These are phyloP conservation scores for sheep (Ovis aries) DNA, from an alignment of 2,113 vertebrate species.

Conservation along the genomic window ARS-UI_Ramb_v3.0 NC_056054.1:175375001-175375500, in stretches of 20 bases:
- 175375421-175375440: neutral
- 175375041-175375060: conserved; percentile 53
- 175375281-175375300: conserved; percentile 44
- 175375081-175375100: conserved; percentile 41
- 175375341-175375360: conserved; percentile 55
- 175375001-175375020: conserved; percentile 49
- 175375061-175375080: conserved; percentile 51
- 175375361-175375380: conserved; percentile 45
- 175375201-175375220: conserved; percentile 50
- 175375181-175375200: conserved; percentile 11
- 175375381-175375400: conserved; percentile 28
- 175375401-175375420: conserved; percentile 28
- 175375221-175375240: conserved; percentile 38
- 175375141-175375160: conserved; percentile 55
- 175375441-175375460: conserved; percentile 34
- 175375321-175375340: conserved; percentile 42
- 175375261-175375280: conserved; percentile 12
- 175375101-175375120: conserved; percentile 58
- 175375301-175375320: conserved; percentile 5
- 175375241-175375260: conserved; percentile 48
- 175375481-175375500: conserved; percentile 1
- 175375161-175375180: conserved; percentile 12
- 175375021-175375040: conserved; percentile 43
- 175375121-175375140: conserved; percentile 42
- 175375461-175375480: neutral